A percentile compares a stretch with the other conserved stretches of the same genome.
Conservation (phyloP, 1,140 invertebrate species). For the Musca domestica region DNA sequence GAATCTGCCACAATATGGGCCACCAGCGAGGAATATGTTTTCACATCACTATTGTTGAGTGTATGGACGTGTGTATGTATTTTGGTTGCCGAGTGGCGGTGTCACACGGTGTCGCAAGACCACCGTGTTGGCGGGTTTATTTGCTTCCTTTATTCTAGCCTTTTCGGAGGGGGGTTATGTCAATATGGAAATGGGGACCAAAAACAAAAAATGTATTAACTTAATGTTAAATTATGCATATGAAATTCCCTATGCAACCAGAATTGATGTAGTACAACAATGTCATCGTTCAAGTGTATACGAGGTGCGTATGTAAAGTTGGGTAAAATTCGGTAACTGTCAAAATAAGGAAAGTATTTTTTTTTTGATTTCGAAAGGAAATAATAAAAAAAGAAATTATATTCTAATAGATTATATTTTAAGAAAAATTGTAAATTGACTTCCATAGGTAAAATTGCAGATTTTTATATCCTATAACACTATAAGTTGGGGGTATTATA, state of each 20-base stretch:
- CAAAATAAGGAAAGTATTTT: neutral
- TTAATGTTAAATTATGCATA: slow-evolving; percentile 19
- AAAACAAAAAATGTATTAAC: slow-evolving; percentile 8
- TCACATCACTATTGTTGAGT: too few relatives aligned
- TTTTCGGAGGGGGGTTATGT: neutral
- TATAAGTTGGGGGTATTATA: too few relatives aligned
- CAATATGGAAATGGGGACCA: neutral
- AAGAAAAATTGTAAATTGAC: too few relatives aligned
- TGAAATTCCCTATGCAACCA: slow-evolving; percentile 20
- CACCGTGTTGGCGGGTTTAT: slow-evolving; percentile 6
- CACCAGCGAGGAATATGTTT: too few relatives aligned
- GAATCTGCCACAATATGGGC: too few relatives aligned
- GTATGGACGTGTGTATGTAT: too few relatives aligned
- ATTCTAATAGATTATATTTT: too few relatives aligned
- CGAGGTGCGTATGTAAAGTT: neutral
- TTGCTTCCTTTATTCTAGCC: slow-evolving; percentile 14
- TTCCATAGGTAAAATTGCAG: too few relatives aligned
- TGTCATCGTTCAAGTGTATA: neutral
- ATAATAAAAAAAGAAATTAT: neutral
- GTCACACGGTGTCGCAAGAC: slow-evolving; percentile 2
- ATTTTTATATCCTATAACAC: too few relatives aligned
- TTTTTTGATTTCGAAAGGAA: neutral
- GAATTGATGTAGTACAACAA: slow-evolving; percentile 5
- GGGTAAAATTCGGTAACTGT: neutral
- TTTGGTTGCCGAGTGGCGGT: too few relatives aligned